Percentiles rank a stretch among this genome's conserved stretches.
Evolutionary conservation across 2,888 invertebrate species (phyloP).

Genomic region (Heteromyza rotundicornis): DNA sequence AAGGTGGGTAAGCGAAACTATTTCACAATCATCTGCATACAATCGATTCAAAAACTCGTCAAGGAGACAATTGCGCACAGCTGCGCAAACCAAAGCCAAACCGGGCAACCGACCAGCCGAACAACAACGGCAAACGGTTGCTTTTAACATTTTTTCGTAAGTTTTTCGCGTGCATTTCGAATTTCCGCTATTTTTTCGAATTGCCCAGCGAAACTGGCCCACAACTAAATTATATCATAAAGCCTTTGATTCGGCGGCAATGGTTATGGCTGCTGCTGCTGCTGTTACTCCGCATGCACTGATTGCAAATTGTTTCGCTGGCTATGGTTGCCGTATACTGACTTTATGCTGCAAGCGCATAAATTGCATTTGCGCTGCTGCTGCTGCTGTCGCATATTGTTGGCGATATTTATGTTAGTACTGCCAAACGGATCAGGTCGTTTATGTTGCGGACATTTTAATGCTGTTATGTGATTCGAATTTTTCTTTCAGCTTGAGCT

Average conservation of each 20-base stretch:
- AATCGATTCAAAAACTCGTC: not conserved
- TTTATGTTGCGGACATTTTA: slow-evolving; percentile 17
- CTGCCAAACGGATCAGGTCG: slow-evolving; percentile 2
- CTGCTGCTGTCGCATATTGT: slow-evolving; percentile 8
- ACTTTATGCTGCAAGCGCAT: slow-evolving; percentile 47
- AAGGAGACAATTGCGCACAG: slow-evolving; percentile 34
- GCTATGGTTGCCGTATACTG: slow-evolving; percentile 39
- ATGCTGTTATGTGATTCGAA: slow-evolving; percentile 6
- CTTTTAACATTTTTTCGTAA: slow-evolving; percentile 44
- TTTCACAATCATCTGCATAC: slow-evolving; percentile 7
- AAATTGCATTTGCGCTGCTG: slow-evolving; percentile 35
- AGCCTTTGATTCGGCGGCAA: not conserved
- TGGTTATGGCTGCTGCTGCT: not conserved
- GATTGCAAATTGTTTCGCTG: slow-evolving; percentile 55
- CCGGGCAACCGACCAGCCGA: not conserved
- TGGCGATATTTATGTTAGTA: slow-evolving; percentile 39
- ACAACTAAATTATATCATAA: slow-evolving; percentile 50
- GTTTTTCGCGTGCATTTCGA: slow-evolving; percentile 49
- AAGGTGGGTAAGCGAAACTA: not conserved
- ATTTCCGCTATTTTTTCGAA: slow-evolving; percentile 45
- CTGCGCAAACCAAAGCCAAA: slow-evolving; percentile 29
- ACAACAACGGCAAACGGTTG: not conserved
- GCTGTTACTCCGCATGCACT: slow-evolving; percentile 15
- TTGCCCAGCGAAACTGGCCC: not conserved
- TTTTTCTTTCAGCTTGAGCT: not conserved